Evolutionary conservation across 2,113 vertebrate species (phyloP), one percentile per base, ranked within the genome.

Genomic region (Felis chaus): DNA sequence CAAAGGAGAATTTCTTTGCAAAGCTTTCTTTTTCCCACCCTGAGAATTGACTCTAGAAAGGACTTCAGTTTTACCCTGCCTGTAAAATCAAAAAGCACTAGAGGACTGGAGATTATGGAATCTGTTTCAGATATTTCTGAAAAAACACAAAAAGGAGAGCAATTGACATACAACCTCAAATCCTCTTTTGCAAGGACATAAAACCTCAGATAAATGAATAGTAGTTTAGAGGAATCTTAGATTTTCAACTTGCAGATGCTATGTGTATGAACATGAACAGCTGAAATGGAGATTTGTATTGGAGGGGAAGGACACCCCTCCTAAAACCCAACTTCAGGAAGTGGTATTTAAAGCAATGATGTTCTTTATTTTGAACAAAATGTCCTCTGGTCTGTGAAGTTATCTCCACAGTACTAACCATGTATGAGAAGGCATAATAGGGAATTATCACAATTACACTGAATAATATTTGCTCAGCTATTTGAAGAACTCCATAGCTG

Each of bases 401-500:
- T 80, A 76, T 69, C 53, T 68, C 5, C 10, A 0, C 0, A 0
- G 48, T 2, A 31, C 31, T 92, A 19, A 57, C n/a, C 81, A 41
- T 36, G 0, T 15, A 19, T 88, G 63, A 95, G 68, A 23, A 89
- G 1, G 73, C 78, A 57, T 93, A 13, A 0, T 36, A 5, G 89
- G 90, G 94, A 98, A 97, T 96, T 91, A 88, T 88, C 65, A 98
- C 95, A 93, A 92, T 98, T 96, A 97, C 91, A 23, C 61, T 0
- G 0, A 29, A 29, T 86, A 95, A 94, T 98, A 93, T 98, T 98
- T 98, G 96, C 97, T 98, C 86, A 97, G 96, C 97, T 97, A 55
- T 96, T 97, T 93, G 97, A 98, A 95, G 98, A 98, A 98, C 91
- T 97, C 95, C 23, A 71, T 81, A 90, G 93, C 92, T 95, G 39